Conservation (phyloP, 2,113 vertebrate genomes). For the Eulemur rufifrons region DNA sequence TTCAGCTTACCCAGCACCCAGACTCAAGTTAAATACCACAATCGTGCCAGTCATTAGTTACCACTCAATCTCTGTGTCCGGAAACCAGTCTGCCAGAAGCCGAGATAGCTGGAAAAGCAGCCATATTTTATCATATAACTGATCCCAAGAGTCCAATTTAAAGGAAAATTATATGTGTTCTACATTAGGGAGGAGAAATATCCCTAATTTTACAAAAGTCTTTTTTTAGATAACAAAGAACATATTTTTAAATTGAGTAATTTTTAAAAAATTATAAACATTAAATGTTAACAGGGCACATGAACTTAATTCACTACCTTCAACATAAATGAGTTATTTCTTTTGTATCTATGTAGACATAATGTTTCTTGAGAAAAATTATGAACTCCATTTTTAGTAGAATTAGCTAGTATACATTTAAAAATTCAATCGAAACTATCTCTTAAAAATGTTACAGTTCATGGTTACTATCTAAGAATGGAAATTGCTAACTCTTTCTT, state of each 20-base stretch:
- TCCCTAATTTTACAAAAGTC: not conserved
- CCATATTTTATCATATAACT: constrained; percentile 10
- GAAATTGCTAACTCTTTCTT: not conserved
- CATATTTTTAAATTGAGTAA: constrained; percentile 10
- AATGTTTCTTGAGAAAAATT: constrained; percentile 29
- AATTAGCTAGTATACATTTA: not conserved
- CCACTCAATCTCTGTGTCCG: not conserved
- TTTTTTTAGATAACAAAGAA: constrained; percentile 6
- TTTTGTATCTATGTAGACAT: not conserved
- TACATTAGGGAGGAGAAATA: not conserved
- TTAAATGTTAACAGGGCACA: not conserved
- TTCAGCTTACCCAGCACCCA: constrained; percentile 43
- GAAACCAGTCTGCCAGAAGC: constrained; percentile 65
- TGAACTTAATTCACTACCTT: not conserved
- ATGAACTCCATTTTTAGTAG: not conserved
- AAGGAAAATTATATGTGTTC: constrained; percentile 41
- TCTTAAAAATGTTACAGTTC: not conserved
- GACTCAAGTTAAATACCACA: constrained; percentile 50
- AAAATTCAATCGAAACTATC: not conserved
- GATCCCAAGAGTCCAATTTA: constrained; percentile 3
- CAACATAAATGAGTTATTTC: not conserved
- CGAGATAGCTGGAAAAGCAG: constrained; percentile 47
- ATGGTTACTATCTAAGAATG: not conserved
- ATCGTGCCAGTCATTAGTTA: constrained; percentile 45
- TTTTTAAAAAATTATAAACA: not conserved